Percentiles rank a stretch among this genome's conserved stretches.
Evolutionary conservation across 2,113 vertebrate genomes (phyloP).

Genomic region (Myrmecophaga tridactyla): DNA sequence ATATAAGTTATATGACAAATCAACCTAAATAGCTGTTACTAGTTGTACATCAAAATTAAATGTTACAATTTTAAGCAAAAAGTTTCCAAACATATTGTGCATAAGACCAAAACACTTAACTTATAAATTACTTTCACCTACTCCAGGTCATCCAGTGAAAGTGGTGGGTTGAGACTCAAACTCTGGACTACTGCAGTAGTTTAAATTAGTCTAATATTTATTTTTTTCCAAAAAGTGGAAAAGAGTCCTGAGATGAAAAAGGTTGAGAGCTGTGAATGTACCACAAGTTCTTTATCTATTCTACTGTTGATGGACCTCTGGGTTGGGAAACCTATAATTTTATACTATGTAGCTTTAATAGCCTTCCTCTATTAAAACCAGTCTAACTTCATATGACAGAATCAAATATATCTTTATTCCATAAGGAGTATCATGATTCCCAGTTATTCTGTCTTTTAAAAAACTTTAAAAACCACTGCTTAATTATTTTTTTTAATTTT

Average conservation of each 20-base stretch:
- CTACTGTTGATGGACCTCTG: background rate
- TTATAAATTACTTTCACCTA: background rate
- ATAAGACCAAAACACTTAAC: background rate
- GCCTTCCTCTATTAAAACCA: background rate
- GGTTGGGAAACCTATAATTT: constrained; percentile 25
- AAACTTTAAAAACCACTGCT: constrained; percentile 11
- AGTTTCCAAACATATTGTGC: background rate
- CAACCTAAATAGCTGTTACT: background rate
- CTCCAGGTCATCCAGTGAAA: background rate
- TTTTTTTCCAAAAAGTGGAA: background rate
- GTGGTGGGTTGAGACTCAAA: background rate
- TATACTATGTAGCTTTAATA: background rate
- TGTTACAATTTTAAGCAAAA: constrained; percentile 29
- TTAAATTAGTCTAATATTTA: background rate
- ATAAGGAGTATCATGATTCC: background rate
- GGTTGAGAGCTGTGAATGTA: background rate
- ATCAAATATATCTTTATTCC: background rate
- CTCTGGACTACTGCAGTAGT: background rate
- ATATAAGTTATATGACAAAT: background rate
- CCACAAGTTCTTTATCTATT: background rate
- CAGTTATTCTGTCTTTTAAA: background rate
- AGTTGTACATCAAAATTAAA: constrained; percentile 14
- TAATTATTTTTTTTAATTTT: no score
- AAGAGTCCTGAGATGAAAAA: background rate
- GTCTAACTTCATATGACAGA: background rate